Evolutionary conservation across 2,113 vertebrate species (phyloP), one percentile per base, ranked within the genome.

Genomic region (Daboia siamensis): DNA sequence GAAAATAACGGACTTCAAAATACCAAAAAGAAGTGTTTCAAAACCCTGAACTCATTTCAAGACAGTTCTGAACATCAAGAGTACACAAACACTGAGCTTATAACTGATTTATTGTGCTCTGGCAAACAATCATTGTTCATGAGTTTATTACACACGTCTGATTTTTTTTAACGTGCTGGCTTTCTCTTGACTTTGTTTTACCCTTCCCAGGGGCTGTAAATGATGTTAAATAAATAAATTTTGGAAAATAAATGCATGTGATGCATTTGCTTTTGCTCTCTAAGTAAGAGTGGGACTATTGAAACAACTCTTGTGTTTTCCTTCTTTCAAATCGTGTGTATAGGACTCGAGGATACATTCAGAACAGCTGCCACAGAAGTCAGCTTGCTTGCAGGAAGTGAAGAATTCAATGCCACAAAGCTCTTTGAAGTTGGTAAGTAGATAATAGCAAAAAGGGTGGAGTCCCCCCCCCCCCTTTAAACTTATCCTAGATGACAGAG

Each of bases 271-370:
- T 80, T 7, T 80, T 44, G 33, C 20, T 80, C 33, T 80, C 15
- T 6, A 20, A 80, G 74, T 44, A 44, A 44, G 33, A 80, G 3
- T 44, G 33, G 55, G 85, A n/a, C 23, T 91, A 39, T n/a, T 91
- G 93, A 94, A 91, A 95, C 92, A 96, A 93, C 74, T 21, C 10
- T 12, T 89, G 88, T 93, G 93, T 93, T 94, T 0, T 94, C 92
- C 88, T 51, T 48, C 94, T 93, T 93, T 94, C 93, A 92, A 3
- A 52, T 91, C 94, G 94, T 97, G 90, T 95, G 57, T 46, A 33
- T 95, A 99, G 99, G 99, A 94, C 99, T 99, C 11, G 99, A 99
- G 97, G 99, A 99, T 89, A 98, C 99, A 93, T 99, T 99, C 97
- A 98, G 98, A 97, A 99, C 99, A 12, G 99, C 99, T 11, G 98